Percentiles rank a stretch among this genome's conserved stretches.
phyloP scores from a whole-genome alignment of 2,888 invertebrate genomes.

The Synanthedon formicaeformis region DNA sequence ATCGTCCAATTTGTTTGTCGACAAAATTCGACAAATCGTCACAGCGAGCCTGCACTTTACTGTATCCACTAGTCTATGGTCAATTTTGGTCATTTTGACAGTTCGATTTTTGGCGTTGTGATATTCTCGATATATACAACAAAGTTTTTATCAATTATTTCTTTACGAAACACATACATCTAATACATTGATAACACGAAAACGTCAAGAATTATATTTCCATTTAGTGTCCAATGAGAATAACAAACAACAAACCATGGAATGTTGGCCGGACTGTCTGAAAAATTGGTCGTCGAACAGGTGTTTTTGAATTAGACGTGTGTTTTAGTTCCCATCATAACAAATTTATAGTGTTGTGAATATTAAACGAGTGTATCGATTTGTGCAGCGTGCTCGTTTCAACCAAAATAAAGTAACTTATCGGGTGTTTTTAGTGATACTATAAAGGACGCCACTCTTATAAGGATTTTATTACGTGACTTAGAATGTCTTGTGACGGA shows the following conservation, averaged over 20 bases:
- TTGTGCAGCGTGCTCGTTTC: slow-evolving; percentile 21
- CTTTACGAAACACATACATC: slow-evolving; percentile 13
- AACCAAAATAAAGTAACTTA: slow-evolving; percentile 4
- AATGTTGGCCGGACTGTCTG: slow-evolving; percentile 72
- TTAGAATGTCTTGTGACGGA: slow-evolving; percentile 7
- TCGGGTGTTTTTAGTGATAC: slow-evolving; percentile 9
- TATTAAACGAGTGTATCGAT: slow-evolving; percentile 62
- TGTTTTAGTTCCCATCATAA: slow-evolving; percentile 63
- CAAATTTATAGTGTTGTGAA: slow-evolving; percentile 63
- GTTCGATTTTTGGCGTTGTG: slow-evolving; percentile 60
- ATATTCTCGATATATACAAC: slow-evolving; percentile 47
- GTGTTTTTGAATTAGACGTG: slow-evolving; percentile 81
- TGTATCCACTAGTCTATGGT: slow-evolving; percentile 46
- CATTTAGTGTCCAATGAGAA: slow-evolving; percentile 14
- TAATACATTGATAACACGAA: slow-evolving; percentile 11
- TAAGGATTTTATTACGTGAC: slow-evolving; percentile 4
- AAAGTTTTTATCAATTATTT: slow-evolving; percentile 25
- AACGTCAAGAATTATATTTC: slow-evolving; percentile 4
- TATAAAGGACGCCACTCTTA: slow-evolving; percentile 23
- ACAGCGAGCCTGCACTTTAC: background rate
- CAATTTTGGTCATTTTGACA: slow-evolving; percentile 65
- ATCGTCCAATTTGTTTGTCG: background rate
- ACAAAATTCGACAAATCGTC: background rate
- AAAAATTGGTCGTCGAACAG: slow-evolving; percentile 80
- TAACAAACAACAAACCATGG: slow-evolving; percentile 15